A percentile compares a stretch with the other conserved stretches of the same genome.
phyloP scores from a whole-genome alignment of 2,888 invertebrate species.

The Bruchidius siliquastri region DNA sequence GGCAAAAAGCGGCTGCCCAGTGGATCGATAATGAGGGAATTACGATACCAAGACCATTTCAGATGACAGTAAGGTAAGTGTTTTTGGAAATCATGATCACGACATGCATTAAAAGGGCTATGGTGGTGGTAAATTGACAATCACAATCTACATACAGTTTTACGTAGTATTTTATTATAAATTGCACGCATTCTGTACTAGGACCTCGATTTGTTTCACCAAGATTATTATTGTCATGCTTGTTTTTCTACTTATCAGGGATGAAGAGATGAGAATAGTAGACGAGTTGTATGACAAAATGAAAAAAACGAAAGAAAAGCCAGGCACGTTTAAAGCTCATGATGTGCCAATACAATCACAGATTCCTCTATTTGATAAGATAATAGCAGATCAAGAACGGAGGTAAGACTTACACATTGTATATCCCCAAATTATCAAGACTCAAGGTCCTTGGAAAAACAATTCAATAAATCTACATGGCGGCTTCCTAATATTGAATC shows the following conservation, averaged over 20 bases:
- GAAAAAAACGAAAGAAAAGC: slow-evolving; percentile 44
- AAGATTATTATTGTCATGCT: too few species aligned
- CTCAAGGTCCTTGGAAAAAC: too few species aligned
- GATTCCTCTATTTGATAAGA: slow-evolving; percentile 67
- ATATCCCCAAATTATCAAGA: too few species aligned
- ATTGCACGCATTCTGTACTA: too few species aligned
- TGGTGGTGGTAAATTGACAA: too few species aligned
- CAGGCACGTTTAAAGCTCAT: slow-evolving; percentile 55
- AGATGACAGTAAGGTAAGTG: slow-evolving; percentile 62
- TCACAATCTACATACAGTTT: too few species aligned
- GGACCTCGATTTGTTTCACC: too few species aligned
- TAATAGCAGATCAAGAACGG: slow-evolving; percentile 67
- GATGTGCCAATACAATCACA: slow-evolving; percentile 67
- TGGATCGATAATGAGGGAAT: slow-evolving; percentile 41
- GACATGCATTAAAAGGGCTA: too few species aligned
- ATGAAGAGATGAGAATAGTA: slow-evolving; percentile 59
- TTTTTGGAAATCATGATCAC: not conserved
- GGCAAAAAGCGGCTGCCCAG: slow-evolving; percentile 40
- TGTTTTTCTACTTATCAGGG: too few species aligned
- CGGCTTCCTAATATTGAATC: too few species aligned
- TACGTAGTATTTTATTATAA: too few species aligned
- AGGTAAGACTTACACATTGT: slow-evolving; percentile 47
- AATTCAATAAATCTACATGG: too few species aligned
- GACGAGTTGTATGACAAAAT: slow-evolving; percentile 45
- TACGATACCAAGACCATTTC: slow-evolving; percentile 65